A percentile compares a stretch with the other conserved stretches of the same genome.
Evolutionary conservation across 2,797 vertebrate genomes (phyloP).

Genomic region (Acrossocheilus wenchowensis): DNA sequence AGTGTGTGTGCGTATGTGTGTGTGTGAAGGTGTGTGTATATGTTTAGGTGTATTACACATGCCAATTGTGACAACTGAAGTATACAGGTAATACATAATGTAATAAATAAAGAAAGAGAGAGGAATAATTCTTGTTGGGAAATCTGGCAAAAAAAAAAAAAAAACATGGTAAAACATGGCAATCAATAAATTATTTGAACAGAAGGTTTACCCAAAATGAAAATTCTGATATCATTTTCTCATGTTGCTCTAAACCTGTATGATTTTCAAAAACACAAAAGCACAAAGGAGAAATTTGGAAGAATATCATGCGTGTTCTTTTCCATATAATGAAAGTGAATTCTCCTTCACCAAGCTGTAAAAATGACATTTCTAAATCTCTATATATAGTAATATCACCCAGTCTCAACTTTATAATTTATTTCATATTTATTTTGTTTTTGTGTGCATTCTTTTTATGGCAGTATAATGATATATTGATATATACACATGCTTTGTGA

Average conservation of each 20-base stretch:
- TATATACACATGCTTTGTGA: not conserved
- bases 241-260: not conserved
- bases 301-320: not conserved
- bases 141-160: not conserved
- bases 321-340: not conserved
- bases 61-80: not conserved
- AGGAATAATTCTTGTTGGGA: not conserved
- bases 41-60: constrained; percentile 80
- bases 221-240: not conserved
- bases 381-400: not conserved
- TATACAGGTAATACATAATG: not conserved
- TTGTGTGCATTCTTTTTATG: not conserved
- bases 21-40: not conserved
- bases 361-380: not conserved
- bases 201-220: not conserved
- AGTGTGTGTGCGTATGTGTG: constrained; percentile 72
- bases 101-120: not conserved
- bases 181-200: not conserved
- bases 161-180: not conserved
- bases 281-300: not conserved
- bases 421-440: not conserved
- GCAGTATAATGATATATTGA: not conserved
- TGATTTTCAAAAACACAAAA: not conserved
- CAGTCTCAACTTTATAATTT: too few species aligned
- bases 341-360: not conserved